phyloP scores from a whole-genome alignment of 2,797 vertebrate species.

The Champsocephalus esox region DNA sequence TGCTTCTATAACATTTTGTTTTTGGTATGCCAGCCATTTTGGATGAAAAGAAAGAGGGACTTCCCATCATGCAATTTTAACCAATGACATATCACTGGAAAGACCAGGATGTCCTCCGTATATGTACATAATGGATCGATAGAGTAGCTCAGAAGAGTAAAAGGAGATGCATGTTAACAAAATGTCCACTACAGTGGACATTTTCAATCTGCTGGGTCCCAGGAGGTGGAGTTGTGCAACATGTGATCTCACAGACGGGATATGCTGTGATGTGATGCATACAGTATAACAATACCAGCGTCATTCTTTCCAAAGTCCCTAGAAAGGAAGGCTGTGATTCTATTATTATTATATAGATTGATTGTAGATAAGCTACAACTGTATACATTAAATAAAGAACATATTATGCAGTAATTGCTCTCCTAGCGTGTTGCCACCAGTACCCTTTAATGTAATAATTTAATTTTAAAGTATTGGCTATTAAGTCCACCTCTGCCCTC shows the following conservation, averaged over 20 bases:
- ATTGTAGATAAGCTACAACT: neutral
- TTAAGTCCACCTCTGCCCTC: neutral
- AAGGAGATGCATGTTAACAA: too few species aligned
- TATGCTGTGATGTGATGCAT: constrained; percentile 33
- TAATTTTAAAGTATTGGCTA: neutral
- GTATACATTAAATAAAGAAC: neutral
- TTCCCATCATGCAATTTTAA: too few species aligned
- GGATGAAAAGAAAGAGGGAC: too few species aligned
- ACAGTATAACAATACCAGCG: constrained; percentile 28
- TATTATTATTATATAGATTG: neutral
- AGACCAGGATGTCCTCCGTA: too few species aligned
- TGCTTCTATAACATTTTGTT: too few species aligned
- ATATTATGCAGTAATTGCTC: neutral
- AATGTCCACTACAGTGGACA: too few species aligned
- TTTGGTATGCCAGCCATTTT: too few species aligned
- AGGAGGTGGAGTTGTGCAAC: constrained; percentile 33
- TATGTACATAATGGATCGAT: too few species aligned
- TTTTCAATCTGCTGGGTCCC: too few species aligned
- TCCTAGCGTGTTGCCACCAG: neutral
- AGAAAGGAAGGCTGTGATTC: neutral
- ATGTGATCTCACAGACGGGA: constrained; percentile 27
- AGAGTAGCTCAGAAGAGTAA: too few species aligned
- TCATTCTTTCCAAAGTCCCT: constrained; percentile 20
- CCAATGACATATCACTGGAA: too few species aligned
- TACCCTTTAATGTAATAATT: neutral